Conservation (phyloP, 2,797 vertebrate genomes). For the Odontamblyopus rebecca region DNA sequence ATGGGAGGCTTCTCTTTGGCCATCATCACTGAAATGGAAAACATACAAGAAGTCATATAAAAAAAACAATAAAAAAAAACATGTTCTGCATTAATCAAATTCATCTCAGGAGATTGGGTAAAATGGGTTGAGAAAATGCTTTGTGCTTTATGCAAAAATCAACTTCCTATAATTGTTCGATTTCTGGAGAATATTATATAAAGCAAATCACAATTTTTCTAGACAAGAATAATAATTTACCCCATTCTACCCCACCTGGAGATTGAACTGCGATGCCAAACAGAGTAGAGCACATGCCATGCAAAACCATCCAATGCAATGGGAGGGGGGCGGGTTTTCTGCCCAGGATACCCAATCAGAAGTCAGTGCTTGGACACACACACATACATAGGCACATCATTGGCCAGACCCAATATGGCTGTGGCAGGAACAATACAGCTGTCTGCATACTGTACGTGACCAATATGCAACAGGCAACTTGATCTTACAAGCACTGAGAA, state of each 20-base stretch:
- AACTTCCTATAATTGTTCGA: background rate
- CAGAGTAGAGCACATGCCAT: slow-evolving; percentile 78
- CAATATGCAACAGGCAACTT: slow-evolving; percentile 54
- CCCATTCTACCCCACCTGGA: slow-evolving; percentile 73
- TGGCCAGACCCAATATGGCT: slow-evolving; percentile 38
- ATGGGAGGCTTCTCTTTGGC: slow-evolving; percentile 97
- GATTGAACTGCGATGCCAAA: slow-evolving; percentile 59
- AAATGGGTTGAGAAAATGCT: slow-evolving; percentile 74
- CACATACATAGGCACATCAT: slow-evolving; percentile 40
- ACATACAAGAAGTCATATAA: background rate
- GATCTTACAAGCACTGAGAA: slow-evolving; percentile 50
- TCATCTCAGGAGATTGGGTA: slow-evolving; percentile 76
- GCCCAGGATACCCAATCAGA: slow-evolving; percentile 75
- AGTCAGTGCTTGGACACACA: slow-evolving; percentile 34
- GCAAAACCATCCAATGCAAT: slow-evolving; percentile 65
- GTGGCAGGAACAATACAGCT: slow-evolving; percentile 51
- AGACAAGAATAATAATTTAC: slow-evolving; percentile 19
- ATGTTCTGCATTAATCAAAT: slow-evolving; percentile 11
- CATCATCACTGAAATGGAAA: slow-evolving; percentile 88
- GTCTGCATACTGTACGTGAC: slow-evolving; percentile 53
- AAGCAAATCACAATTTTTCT: background rate
- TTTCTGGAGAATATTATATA: background rate
- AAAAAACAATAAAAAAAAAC: no score
- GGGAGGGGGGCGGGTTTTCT: slow-evolving; percentile 52
- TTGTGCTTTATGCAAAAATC: slow-evolving; percentile 25